These are phyloP conservation scores for Lagopus muta DNA, from an alignment of 2,113 vertebrate species.

Conservation along the genomic window DNA sequence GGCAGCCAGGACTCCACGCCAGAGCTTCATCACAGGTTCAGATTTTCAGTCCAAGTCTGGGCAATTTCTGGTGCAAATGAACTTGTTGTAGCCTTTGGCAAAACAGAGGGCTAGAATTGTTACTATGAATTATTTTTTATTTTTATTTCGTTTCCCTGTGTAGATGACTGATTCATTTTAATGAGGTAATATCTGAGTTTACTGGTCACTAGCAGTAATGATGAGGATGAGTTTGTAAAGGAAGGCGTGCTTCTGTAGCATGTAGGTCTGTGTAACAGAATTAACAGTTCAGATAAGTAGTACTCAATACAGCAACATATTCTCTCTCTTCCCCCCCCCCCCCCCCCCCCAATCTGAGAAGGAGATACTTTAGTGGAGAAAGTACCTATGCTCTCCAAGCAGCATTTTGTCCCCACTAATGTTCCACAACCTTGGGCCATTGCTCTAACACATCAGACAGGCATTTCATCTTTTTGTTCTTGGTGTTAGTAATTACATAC, in stretches of 20 bases:
- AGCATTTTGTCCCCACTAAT: not conserved
- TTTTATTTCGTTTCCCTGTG: not conserved
- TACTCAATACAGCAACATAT: not conserved
- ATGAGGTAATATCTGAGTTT: not conserved
- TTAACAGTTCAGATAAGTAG: not conserved
- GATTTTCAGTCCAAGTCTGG: not conserved
- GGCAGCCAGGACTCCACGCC: not conserved
- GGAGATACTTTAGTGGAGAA: not conserved
- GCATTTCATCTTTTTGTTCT: slow-evolving; percentile 25
- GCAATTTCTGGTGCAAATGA: not conserved
- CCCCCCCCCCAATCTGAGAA: not conserved
- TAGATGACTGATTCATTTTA: not conserved
- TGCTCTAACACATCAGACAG: not conserved
- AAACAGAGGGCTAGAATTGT: not conserved
- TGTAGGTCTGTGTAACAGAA: not conserved
- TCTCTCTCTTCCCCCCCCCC: not conserved
- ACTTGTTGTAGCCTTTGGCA: not conserved
- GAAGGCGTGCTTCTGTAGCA: not conserved
- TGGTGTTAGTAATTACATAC: not conserved
- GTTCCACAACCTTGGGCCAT: not conserved
- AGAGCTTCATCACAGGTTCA: not conserved
- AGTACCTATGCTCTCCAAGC: not conserved
- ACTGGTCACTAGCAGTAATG: not conserved
- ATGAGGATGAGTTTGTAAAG: accelerated
- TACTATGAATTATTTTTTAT: not conserved